A percentile compares a stretch with the other conserved stretches of the same genome.
Evolutionary conservation across 2,797 vertebrate species (phyloP).

Genomic region (Melanotaenia parkinsoni): DNA sequence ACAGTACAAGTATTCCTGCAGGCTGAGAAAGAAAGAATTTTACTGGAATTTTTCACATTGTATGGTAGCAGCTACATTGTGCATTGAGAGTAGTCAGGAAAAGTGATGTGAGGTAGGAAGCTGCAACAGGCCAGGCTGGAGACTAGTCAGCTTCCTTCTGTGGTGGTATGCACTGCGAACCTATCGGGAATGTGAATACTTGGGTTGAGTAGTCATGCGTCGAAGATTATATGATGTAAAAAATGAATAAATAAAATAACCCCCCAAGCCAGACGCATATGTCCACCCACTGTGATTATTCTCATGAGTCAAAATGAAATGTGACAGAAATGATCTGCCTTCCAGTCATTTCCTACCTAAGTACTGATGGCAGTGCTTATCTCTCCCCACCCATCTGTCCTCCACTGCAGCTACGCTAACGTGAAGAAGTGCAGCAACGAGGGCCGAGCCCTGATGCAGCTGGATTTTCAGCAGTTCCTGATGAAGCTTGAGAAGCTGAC

Average conservation of each 20-base stretch:
- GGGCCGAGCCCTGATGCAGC: slow-evolving; percentile 97
- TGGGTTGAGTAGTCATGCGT: background rate
- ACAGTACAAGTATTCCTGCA: background rate
- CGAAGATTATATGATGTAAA: background rate
- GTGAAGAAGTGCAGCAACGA: slow-evolving; percentile 99
- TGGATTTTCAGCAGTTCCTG: slow-evolving; percentile 98
- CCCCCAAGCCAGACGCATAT: background rate
- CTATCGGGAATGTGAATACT: background rate
- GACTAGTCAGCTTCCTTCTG: background rate
- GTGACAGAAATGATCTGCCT: background rate
- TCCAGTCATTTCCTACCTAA: background rate
- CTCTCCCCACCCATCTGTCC: background rate
- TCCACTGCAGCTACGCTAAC: slow-evolving; percentile 90
- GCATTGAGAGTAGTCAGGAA: background rate
- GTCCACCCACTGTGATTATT: background rate
- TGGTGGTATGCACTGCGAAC: background rate
- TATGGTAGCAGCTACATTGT: background rate
- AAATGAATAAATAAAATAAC: background rate
- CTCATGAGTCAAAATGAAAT: background rate
- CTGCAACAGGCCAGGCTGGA: background rate
- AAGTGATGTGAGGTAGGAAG: background rate
- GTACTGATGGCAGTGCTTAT: background rate
- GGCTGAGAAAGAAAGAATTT: background rate
- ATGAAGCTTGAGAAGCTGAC: slow-evolving; percentile 99
- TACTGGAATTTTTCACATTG: background rate